Evolutionary conservation across 2,797 vertebrate genomes (phyloP), one percentile per base, ranked within the genome.

Genomic region (Aldrovandia affinis): DNA sequence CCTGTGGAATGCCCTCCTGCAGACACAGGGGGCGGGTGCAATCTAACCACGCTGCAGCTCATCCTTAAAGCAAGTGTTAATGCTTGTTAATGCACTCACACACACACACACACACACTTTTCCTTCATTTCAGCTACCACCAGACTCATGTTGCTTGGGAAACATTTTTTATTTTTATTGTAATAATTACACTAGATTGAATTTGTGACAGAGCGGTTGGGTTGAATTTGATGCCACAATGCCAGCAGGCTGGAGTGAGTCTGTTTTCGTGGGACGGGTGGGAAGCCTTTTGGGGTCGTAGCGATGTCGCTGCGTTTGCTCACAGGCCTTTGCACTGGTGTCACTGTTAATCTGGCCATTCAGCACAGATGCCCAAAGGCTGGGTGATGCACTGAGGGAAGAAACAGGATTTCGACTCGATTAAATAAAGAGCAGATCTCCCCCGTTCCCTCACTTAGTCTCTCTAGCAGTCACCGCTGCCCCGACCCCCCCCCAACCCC

Each of bases 351-450:
- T 65, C 88, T 87, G 86, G 83, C 77, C 68, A 85, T 75, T 81
- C 57, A 44, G 84, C 88, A 88, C 85, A 81, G 73, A 80, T 83
- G 89, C 89, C 83, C 82, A 22, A 85, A 87, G 84, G 65, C 89
- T 86, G 85, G 86, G 84, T 83, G 14, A 36, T 81, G 86, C 82
- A 83, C 83, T 78, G 88, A 10, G 78, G 22, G 59, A 83, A 70
- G 70, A 84, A 33, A 78, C 63, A 82, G 82, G 82, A 42, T 18
- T 8, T 5, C 28, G 61, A 30, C 61, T 63, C 12, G 47, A 50
- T 50, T 50, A 70, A 20, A n/a, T 28, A 28, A 28, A 65, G n/a
- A 82, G 84, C 84, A 82, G 65, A 83, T 83, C 75, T 83, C 30
- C 33, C 65, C 14, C 42, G 0, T 70, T 50, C 50, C 36, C 59